Base-by-base conservation (phyloP, 2,113 vertebrate species). In the Bambusicola thoracicus region DNA sequence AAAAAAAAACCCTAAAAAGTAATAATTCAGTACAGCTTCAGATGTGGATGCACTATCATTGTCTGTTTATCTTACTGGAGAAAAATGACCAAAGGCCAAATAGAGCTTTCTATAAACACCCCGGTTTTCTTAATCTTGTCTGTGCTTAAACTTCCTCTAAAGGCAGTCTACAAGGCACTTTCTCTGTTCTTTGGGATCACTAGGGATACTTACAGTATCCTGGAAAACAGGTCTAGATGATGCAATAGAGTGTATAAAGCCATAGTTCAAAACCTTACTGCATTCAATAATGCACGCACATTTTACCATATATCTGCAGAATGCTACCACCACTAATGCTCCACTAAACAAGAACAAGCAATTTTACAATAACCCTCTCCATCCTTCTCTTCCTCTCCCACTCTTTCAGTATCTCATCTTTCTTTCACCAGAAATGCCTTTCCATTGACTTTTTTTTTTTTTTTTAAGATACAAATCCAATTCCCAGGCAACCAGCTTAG, bases 281-380 rank as follows among this genome's bases (percentile, higher is more conserved):
- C 58, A 41, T 63, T 61, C 82, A 79, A 58, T 51, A 38, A 22
- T 43, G 25, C 63, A 87, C 82, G 29, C 38, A 17, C 2, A 1
- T 80, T 93, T 91, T 55, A 59, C 49, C 24, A 67, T 87, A 90
- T 74, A 94, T 76, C 63, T 83, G 49, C 22, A 81, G 79, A 89
- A 77, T 19, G n/a, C n/a, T 70, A 43, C 65, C 41, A 27, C 61
- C n/a, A n/a, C n/a, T n/a, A n/a, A n/a, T n/a, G n/a, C n/a, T 78
- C 59, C 65, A 85, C 20, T n/a, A 27, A 40, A 43, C 44, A 91
- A 80, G 8, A 51, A 82, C 51, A 78, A 70, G 15, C 51, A 87
- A 63, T 63, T 85, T 80, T 55, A 59, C 41, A 27, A 69, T 62
- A 69, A 92, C 7, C 32, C 32, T 21, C 2, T 44, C 34, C 19